Percentiles rank a stretch among this genome's conserved stretches.
Evolutionary conservation across 2,888 invertebrate species (phyloP).

Genomic region (Cheilosia grossa): DNA sequence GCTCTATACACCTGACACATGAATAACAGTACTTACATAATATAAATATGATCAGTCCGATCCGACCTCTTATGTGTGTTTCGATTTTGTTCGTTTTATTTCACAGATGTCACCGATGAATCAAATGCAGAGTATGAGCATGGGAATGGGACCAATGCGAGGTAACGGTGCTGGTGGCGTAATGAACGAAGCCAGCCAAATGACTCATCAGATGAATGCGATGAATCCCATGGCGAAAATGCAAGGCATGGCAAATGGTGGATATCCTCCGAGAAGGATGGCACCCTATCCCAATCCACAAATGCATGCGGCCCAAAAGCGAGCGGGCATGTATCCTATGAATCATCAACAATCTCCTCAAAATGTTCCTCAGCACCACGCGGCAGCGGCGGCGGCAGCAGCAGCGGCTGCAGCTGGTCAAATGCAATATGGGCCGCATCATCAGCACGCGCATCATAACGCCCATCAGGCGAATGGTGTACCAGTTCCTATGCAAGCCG

Average conservation of each 20-base stretch:
- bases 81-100: constrained; percentile 59
- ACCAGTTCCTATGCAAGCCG: constrained; percentile 82
- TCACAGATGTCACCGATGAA: constrained; percentile 88
- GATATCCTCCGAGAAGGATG: constrained; percentile 90
- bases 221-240: constrained; percentile 87
- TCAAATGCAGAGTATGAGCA: constrained; percentile 90
- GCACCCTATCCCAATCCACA: constrained; percentile 94
- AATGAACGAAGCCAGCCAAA: constrained; percentile 79
- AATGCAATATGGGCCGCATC: constrained; percentile 81
- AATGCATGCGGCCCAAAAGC: constrained; percentile 93
- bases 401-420: constrained; percentile 78
- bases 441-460: constrained; percentile 79
- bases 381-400: constrained; percentile 77
- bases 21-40: constrained; percentile 19
- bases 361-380: constrained; percentile 83
- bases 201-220: constrained; percentile 87
- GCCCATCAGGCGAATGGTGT: constrained; percentile 81
- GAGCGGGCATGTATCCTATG: constrained; percentile 81
- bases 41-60: constrained; percentile 18
- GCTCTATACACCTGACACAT: constrained; percentile 55
- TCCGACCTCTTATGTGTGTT: constrained; percentile 12
- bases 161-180: constrained; percentile 68
- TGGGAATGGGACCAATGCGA: constrained; percentile 84
- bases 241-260: constrained; percentile 84
- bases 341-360: constrained; percentile 85